Evolutionary conservation across 2,888 invertebrate genomes (phyloP), one percentile per base, ranked within the genome.

Genomic region (Apoda limacodes): DNA sequence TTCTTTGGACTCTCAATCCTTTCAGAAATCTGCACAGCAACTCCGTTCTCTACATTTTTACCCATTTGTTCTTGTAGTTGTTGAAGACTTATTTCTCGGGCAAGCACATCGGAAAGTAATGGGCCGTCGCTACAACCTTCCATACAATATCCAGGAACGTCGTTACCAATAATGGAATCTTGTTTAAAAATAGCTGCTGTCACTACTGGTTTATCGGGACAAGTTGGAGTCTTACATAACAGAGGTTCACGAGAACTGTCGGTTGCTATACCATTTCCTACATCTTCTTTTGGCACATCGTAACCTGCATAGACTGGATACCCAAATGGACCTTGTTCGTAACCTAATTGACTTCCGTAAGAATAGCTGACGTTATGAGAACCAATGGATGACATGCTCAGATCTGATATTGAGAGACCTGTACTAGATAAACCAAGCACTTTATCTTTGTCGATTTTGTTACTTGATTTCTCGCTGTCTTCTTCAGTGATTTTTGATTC

Each of bases 401-500:
- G 78, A 54, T 91, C 90, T 4, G 93, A 93, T 53, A 92, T 92
- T 4, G 92, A 90, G 2, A 93, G 81, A 0, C 93, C 93, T 0
- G 91, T 91, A 51, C 87, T 87, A 12, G 85, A 83, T 30, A 84
- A 65, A 1, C 84, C 83, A 29, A 84, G 55, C 3, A 81, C 69
- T 61, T 71, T 82, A n/a, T 59, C 59, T 34, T 54, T 63, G 5
- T 66, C 64, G 15, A 60, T 66, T 40, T 62, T 66, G 1, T 43
- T 57, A 26, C 56, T 67, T 30, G 56, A 60, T 39, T 43, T 55
- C 34, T 74, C 69, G 30, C 65, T 66, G 28, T 71, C 70, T 35
- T 75, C 72, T 39, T 68, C 67, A 2, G 50, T 35, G 13, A 52
- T 41, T 21, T 61, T 71, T 28, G 54, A 64, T 5, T 75, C 71